These are phyloP conservation scores for Mus spretus DNA, from an alignment of 2,797 vertebrate species.

Conservation along the genomic window DNA sequence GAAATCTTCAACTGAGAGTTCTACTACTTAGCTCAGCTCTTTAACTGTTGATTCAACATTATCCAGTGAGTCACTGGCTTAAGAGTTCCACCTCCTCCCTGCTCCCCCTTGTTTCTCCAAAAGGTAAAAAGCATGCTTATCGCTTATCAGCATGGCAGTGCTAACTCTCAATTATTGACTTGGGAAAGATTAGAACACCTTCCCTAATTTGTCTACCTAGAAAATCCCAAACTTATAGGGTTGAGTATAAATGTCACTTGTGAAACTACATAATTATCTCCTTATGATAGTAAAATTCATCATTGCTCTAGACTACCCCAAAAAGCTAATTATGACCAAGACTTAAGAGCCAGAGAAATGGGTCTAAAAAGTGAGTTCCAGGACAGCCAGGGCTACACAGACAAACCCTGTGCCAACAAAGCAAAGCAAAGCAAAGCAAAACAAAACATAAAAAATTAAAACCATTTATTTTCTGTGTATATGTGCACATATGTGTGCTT, in stretches of 20 bases:
- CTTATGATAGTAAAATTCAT: constrained; percentile 55
- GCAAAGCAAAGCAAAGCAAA: background rate
- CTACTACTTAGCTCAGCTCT: constrained; percentile 51
- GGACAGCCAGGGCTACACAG: background rate
- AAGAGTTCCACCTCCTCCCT: constrained; percentile 41
- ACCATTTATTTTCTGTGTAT: background rate
- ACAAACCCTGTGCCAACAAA: background rate
- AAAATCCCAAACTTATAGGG: constrained; percentile 61
- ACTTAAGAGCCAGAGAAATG: background rate
- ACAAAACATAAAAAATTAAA: background rate
- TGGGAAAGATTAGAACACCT: constrained; percentile 60
- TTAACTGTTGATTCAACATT: constrained; percentile 51
- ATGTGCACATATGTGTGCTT: background rate
- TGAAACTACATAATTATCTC: constrained; percentile 66
- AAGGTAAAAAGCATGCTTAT: constrained; percentile 63
- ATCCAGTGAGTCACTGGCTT: constrained; percentile 60
- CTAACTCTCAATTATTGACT: constrained; percentile 69
- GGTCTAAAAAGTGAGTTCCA: background rate
- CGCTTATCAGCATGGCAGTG: constrained; percentile 63
- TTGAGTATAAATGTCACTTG: constrained; percentile 63
- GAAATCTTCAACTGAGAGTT: constrained; percentile 63
- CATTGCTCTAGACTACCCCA: background rate
- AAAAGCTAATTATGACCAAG: background rate
- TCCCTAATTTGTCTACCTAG: constrained; percentile 45
- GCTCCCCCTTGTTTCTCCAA: constrained; percentile 25